Conservation (phyloP, 2,888 invertebrate species). For the Andrena bucephala region DNA sequence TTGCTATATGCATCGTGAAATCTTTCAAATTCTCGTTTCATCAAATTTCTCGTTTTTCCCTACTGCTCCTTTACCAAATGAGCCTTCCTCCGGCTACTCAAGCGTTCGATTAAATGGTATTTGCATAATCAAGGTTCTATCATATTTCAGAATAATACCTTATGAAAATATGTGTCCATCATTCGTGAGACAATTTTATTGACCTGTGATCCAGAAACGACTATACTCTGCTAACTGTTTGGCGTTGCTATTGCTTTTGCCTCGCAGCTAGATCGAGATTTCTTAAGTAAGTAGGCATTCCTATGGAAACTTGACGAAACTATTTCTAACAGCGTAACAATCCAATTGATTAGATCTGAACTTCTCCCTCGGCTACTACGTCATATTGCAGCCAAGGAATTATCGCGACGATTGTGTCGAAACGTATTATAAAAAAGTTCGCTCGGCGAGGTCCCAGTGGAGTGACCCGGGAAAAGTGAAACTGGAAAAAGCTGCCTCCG, state of each 20-base stretch:
- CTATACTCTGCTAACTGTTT: background rate
- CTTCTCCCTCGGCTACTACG: slow-evolving; percentile 36
- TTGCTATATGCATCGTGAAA: no score
- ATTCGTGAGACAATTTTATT: no score
- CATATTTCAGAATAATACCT: no score
- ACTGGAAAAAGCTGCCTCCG: background rate
- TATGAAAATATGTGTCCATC: no score
- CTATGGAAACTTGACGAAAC: slow-evolving; percentile 49
- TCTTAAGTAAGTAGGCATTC: slow-evolving; percentile 32
- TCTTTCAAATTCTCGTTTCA: no score
- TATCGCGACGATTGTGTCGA: slow-evolving; percentile 22
- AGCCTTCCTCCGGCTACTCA: no score
- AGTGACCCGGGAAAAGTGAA: background rate
- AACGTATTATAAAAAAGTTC: slow-evolving; percentile 3
- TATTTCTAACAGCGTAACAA: slow-evolving; percentile 61
- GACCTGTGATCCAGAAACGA: no score
- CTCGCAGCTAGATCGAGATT: slow-evolving; percentile 50
- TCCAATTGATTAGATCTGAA: slow-evolving; percentile 70
- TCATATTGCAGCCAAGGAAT: slow-evolving; percentile 38
- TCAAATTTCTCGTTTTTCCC: no score
- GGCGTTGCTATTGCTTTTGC: slow-evolving; percentile 56
- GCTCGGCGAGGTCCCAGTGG: background rate
- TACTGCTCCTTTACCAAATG: no score
- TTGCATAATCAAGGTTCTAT: no score
- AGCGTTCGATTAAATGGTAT: no score